These are phyloP conservation scores for Arbacia lixula DNA, from an alignment of 53 echinoderm and acorn worm genomes.

Conservation along the genomic window DNA sequence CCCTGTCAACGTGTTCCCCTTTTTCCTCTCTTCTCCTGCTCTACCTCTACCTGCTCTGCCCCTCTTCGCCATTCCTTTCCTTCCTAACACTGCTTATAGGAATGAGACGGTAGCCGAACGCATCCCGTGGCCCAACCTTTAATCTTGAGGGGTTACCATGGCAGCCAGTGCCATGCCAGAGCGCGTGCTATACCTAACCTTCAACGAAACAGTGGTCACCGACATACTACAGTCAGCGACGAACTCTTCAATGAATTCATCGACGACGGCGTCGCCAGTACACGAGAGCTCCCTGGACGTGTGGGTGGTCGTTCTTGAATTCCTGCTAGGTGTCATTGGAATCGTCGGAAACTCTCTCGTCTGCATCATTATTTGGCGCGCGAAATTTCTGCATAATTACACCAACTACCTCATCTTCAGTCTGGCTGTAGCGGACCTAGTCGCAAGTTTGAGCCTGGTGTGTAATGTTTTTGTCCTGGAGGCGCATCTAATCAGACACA, in stretches of 20 bases:
- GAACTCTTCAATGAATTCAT: background rate
- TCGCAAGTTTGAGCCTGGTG: conserved; percentile 81
- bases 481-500: conserved; percentile 35
- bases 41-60: background rate
- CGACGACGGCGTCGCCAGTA: background rate
- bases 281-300: conserved; percentile 14
- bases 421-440: conserved; percentile 82
- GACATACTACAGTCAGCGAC: background rate
- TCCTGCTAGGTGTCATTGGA: conserved; percentile 83
- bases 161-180: background rate
- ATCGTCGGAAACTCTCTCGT: conserved; percentile 88
- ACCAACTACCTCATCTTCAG: conserved; percentile 98
- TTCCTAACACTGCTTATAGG: too few species aligned
- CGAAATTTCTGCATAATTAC: conserved; percentile 89
- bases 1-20: background rate
- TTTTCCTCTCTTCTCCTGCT: background rate
- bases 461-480: conserved; percentile 88
- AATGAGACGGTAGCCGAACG: too few species aligned
- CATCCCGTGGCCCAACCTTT: too few species aligned
- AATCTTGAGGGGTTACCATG: too few species aligned
- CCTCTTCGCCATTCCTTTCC: background rate
- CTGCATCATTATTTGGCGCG: conserved; percentile 82
- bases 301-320: conserved; percentile 86
- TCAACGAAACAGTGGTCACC: conserved; percentile 23
- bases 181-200: conserved; percentile 6